phyloP scores from a whole-genome alignment of 1,140 invertebrate genomes.

The Drosophila orena region DNA sequence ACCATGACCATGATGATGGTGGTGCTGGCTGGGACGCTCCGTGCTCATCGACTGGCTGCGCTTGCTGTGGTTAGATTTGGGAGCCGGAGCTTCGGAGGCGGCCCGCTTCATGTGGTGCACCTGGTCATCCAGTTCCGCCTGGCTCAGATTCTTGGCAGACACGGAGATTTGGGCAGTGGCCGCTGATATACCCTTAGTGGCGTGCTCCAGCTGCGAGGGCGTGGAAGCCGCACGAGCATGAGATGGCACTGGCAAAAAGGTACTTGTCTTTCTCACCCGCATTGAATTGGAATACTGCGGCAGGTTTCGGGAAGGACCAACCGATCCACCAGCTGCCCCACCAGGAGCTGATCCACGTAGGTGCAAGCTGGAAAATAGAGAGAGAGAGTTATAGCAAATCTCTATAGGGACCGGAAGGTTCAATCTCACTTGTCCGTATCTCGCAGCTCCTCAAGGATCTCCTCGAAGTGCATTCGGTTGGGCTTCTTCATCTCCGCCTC shows the following conservation, averaged over 20 bases:
- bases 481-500: slow-evolving; percentile 93
- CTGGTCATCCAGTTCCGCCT: slow-evolving; percentile 37
- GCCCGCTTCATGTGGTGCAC: slow-evolving; percentile 76
- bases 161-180: slow-evolving; percentile 39
- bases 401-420: too few species aligned
- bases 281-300: slow-evolving; percentile 82
- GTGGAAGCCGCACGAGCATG: slow-evolving; percentile 82
- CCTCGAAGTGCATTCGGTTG: slow-evolving; percentile 86
- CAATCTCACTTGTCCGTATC: slow-evolving; percentile 58
- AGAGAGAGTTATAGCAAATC: too few species aligned
- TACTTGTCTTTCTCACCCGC: slow-evolving; percentile 78
- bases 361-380: slow-evolving; percentile 35
- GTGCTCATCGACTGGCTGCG: slow-evolving; percentile 68
- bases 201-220: slow-evolving; percentile 79
- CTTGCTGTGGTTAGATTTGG: slow-evolving; percentile 72
- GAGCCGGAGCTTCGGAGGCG: slow-evolving; percentile 69
- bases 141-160: slow-evolving; percentile 60
- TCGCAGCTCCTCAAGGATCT: slow-evolving; percentile 85
- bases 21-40: slow-evolving; percentile 54
- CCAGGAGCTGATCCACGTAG: slow-evolving; percentile 30
- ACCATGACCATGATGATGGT: slow-evolving; percentile 48
- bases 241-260: slow-evolving; percentile 75
- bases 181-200: slow-evolving; percentile 36
- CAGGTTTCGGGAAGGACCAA: slow-evolving; percentile 54
- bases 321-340: slow-evolving; percentile 21